Base-by-base conservation (phyloP, 2,888 invertebrate species). In the Eupithecia dodoneata region DNA sequence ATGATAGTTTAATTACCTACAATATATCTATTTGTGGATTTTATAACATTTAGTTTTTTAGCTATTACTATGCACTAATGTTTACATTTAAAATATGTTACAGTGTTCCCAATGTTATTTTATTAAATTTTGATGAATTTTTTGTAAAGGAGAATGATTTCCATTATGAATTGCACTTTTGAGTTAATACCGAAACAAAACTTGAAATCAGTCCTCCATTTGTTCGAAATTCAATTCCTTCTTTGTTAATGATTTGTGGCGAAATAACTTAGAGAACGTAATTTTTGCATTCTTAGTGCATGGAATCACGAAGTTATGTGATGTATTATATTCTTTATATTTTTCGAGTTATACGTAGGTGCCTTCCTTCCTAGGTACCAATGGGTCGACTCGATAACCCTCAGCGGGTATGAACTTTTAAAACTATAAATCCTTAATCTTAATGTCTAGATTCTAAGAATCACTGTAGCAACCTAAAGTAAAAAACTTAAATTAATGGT, bases 101-200 rank as follows among this genome's bases (percentile, higher is more conserved):
- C 92, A 95, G 91, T 95, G 95, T 90, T 95, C 95, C 95, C 95
- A 93, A 95, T 95, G 92, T 95, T 96, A 91, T 90, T 94, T 85
- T 83, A 83, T 84, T 84, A 69, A 72, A 75, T 79, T 81, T 79
- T 76, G 81, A 83, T 90, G 91, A 89, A 81, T 80, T 80, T 72
- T 79, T 79, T 73, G 73, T 66, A 66, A 71, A 45, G n/a, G 81
- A 83, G 79, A 77, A 83, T 82, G 81, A 80, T 44, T 18, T 52
- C 10, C 10, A 4, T 10, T 75, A 45, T 75, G 47, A 73, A 79
- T 76, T 63, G 74, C 77, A 80, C 71, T 78, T 78, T 76, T 59
- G 77, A 80, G 78, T 76, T 77, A 75, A 71, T 7, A 15, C 7
- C 52, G 49, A 71, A 75, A 52, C 66, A 76, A 52, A 78, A 72